These are phyloP conservation scores for Leguminivora glycinivorella DNA, from an alignment of 1,140 invertebrate species.

Conservation along the genomic window DNA sequence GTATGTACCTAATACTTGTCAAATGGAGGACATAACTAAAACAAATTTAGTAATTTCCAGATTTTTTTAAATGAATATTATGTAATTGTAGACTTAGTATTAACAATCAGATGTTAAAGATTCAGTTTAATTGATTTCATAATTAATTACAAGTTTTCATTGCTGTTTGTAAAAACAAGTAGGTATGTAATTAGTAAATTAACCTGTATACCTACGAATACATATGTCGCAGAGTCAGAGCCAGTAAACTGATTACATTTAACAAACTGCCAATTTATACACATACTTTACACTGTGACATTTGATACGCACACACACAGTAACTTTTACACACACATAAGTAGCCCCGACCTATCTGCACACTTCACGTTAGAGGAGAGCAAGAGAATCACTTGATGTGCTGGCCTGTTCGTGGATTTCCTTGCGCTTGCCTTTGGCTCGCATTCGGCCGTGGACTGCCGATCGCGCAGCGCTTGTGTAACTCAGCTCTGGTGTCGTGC, in stretches of 20 bases:
- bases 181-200: too few relatives aligned
- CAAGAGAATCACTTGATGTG: conserved; percentile 30
- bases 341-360: conserved; percentile 19
- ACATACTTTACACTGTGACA: conserved; percentile 20
- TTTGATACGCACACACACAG: conserved; percentile 9
- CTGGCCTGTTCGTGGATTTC: conserved; percentile 25
- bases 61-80: too few relatives aligned
- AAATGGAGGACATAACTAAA: too few relatives aligned
- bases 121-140: too few relatives aligned
- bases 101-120: too few relatives aligned
- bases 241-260: conserved; percentile 3
- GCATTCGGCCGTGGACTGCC: conserved; percentile 52
- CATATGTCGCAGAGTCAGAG: neutral
- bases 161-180: too few relatives aligned
- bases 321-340: neutral
- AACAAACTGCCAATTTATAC: neutral
- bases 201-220: neutral
- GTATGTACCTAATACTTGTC: too few relatives aligned
- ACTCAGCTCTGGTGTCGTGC: conserved; percentile 40
- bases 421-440: conserved; percentile 21
- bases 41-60: too few relatives aligned
- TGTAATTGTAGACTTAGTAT: too few relatives aligned
- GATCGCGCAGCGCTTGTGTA: conserved; percentile 46
- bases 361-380: conserved; percentile 23
- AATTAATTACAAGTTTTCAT: too few relatives aligned